These are phyloP conservation scores for Incurvaria masculella DNA, from an alignment of 2,888 invertebrate genomes.

Conservation along the genomic window DNA sequence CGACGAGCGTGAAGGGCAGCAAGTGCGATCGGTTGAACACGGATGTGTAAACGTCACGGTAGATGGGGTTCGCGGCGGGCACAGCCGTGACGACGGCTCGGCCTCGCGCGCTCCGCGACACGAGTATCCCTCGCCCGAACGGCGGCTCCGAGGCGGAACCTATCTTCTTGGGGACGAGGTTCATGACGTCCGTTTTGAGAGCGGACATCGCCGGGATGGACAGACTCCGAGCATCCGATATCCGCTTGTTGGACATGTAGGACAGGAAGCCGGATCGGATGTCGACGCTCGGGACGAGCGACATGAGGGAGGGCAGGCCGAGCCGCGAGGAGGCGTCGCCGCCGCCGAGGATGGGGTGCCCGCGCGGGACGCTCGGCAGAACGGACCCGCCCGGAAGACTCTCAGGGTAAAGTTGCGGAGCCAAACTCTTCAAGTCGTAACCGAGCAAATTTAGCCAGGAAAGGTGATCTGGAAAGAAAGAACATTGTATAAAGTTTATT, in stretches of 20 bases:
- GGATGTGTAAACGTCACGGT: constrained; percentile 88
- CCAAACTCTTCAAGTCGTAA: constrained; percentile 79
- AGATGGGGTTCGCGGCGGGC: constrained; percentile 86
- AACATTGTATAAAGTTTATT: too few relatives aligned
- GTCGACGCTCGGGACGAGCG: constrained; percentile 64
- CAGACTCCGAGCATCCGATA: constrained; percentile 71
- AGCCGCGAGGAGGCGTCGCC: constrained; percentile 49
- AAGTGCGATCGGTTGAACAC: constrained; percentile 88
- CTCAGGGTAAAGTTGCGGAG: constrained; percentile 80
- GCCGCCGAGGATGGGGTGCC: constrained; percentile 55
- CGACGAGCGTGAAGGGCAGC: constrained; percentile 82
- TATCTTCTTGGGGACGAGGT: constrained; percentile 69
- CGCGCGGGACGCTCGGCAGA: constrained; percentile 60
- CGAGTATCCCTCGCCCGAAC: constrained; percentile 82
- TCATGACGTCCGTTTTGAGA: constrained; percentile 73
- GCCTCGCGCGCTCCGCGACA: constrained; percentile 75
- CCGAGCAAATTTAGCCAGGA: constrained; percentile 85
- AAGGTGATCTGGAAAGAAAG: constrained; percentile 66
- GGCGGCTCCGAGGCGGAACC: constrained; percentile 86
- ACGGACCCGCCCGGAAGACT: constrained; percentile 64
- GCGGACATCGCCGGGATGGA: constrained; percentile 79
- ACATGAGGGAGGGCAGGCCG: constrained; percentile 60
- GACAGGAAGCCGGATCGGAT: constrained; percentile 84
- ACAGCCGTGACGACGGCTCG: constrained; percentile 83
- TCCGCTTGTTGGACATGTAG: constrained; percentile 73